phyloP scores from a whole-genome alignment of 2,113 vertebrate species.

The Arizona elegans region DNA sequence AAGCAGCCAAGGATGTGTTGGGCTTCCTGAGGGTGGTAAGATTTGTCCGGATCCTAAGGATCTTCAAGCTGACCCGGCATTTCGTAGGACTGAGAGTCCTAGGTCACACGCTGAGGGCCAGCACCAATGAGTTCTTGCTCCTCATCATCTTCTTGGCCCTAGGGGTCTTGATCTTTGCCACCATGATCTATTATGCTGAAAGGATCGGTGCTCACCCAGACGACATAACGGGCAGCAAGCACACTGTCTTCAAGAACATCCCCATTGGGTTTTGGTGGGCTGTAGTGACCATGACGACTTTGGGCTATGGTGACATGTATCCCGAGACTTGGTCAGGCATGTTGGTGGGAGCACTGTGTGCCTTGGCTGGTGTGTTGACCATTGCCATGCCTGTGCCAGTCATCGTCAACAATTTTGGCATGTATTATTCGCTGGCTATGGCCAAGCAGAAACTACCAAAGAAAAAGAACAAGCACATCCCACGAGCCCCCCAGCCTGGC shows the following conservation, averaged over 20 bases:
- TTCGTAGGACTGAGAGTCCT: constrained; percentile 89
- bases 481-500: constrained; percentile 86
- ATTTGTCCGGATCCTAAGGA: constrained; percentile 89
- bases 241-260: constrained; percentile 95
- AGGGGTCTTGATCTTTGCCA: constrained; percentile 93
- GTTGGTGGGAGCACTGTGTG: constrained; percentile 91
- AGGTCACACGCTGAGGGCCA: constrained; percentile 88
- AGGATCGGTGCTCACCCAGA: constrained; percentile 86
- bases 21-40: constrained; percentile 90
- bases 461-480: constrained; percentile 96
- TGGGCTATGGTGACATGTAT: constrained; percentile 96
- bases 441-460: constrained; percentile 97
- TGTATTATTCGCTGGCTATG: constrained; percentile 97
- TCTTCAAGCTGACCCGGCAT: constrained; percentile 92
- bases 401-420: constrained; percentile 97
- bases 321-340: constrained; percentile 96
- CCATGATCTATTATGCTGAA: constrained; percentile 97
- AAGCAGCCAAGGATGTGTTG: constrained; percentile 91
- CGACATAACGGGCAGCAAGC: constrained; percentile 84
- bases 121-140: constrained; percentile 95
- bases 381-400: constrained; percentile 98
- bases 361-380: constrained; percentile 92
- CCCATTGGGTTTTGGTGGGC: constrained; percentile 99
- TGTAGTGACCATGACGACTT: constrained; percentile 93
- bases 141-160: constrained; percentile 92